phyloP scores from a whole-genome alignment of 2,797 vertebrate species.

The Peromyscus attwateri region DNA sequence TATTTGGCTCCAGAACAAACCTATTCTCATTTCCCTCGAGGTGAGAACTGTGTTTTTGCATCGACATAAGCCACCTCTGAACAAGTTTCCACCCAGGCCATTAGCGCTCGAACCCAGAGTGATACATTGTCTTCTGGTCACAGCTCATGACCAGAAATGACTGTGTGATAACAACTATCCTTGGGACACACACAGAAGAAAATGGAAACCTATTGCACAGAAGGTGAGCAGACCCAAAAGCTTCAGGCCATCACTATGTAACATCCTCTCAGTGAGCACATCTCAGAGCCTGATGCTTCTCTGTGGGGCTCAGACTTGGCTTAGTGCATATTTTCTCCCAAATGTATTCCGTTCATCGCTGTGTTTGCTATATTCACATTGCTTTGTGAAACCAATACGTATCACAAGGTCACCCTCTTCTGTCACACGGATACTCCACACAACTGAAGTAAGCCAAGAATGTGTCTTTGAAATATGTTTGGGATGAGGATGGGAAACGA shows the following conservation, averaged over 20 bases:
- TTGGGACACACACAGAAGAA: not conserved
- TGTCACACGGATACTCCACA: no score
- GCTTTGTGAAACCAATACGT: not conserved
- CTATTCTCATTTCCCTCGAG: not conserved
- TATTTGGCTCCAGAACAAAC: not conserved
- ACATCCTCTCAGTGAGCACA: rapidly evolving
- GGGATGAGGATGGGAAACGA: not conserved
- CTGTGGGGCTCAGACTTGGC: rapidly evolving
- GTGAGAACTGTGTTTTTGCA: not conserved
- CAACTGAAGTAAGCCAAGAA: not conserved
- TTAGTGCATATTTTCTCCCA: not conserved
- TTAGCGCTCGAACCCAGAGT: rapidly evolving
- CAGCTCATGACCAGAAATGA: not conserved
- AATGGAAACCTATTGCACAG: rapidly evolving
- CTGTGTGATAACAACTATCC: rapidly evolving
- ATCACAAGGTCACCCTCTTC: not conserved
- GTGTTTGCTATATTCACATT: rapidly evolving
- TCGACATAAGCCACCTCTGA: not conserved
- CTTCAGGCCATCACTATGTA: rapidly evolving
- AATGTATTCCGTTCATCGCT: not conserved
- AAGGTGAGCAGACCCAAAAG: not conserved
- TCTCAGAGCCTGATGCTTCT: not conserved
- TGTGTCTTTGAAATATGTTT: not conserved
- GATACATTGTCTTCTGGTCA: not conserved
- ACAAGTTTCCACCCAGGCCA: not conserved